These are phyloP conservation scores for Cynocephalus volans DNA, from an alignment of 2,113 vertebrate genomes.

Conservation along the genomic window DNA sequence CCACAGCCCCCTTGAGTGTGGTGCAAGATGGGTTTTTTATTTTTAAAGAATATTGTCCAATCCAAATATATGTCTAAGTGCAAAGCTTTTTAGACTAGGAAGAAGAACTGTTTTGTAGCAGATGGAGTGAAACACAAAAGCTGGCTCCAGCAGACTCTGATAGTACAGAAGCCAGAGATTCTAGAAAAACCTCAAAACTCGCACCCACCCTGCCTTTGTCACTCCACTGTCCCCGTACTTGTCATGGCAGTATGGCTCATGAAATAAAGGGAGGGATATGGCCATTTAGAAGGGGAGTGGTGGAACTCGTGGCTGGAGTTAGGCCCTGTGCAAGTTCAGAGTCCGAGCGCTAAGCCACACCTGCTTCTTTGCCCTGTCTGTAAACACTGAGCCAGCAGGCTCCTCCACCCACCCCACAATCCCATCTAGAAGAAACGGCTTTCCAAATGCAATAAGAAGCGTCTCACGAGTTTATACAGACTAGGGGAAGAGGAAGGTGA, in stretches of 20 bases:
- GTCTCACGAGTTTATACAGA: accelerated
- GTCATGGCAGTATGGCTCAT: not conserved
- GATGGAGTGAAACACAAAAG: accelerated
- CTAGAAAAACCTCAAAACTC: not conserved
- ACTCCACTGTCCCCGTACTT: accelerated
- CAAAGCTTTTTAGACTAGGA: not conserved
- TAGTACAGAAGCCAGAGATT: not conserved
- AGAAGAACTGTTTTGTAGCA: accelerated
- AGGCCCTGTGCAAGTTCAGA: not conserved
- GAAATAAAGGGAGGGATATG: not conserved
- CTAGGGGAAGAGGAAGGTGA: not conserved
- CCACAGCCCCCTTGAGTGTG: not conserved
- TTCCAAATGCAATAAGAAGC: not conserved
- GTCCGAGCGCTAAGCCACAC: accelerated
- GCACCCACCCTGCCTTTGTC: accelerated
- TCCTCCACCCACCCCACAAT: accelerated
- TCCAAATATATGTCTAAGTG: not conserved
- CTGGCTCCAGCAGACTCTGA: accelerated
- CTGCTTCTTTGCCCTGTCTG: not conserved
- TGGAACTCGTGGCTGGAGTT: not conserved
- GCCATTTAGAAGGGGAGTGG: not conserved
- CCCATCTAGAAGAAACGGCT: not conserved
- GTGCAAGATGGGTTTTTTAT: not conserved
- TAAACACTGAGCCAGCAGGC: not conserved
- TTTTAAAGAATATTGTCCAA: not conserved